Percentiles rank a stretch among this genome's conserved stretches.
Evolutionary conservation across 2,113 vertebrate genomes (phyloP).

Genomic region (Heloderma charlesbogerti): DNA sequence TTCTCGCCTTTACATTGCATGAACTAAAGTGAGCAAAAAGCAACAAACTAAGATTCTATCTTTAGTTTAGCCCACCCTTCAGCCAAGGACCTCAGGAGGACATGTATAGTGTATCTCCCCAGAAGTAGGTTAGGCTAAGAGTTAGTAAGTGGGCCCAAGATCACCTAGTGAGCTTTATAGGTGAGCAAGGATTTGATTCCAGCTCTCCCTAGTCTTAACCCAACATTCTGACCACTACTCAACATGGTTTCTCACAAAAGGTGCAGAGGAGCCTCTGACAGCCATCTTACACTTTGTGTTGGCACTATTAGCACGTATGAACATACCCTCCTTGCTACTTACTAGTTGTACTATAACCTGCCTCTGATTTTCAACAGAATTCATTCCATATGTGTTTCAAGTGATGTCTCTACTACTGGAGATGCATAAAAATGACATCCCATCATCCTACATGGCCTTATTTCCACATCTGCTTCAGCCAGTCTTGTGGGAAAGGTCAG

Average conservation of each 20-base stretch:
- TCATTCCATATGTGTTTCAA: conserved; percentile 98
- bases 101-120: background rate
- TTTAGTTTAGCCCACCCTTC: background rate
- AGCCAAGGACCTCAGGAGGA: background rate
- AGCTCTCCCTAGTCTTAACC: background rate
- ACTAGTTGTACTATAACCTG: background rate
- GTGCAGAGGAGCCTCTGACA: background rate
- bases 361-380: conserved; percentile 82
- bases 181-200: background rate
- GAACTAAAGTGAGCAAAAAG: background rate
- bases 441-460: conserved; percentile 93
- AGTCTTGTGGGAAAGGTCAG: conserved; percentile 93
- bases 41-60: background rate
- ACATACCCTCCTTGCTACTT: background rate
- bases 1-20: background rate
- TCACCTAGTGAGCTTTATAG: background rate
- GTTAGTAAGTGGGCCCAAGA: background rate
- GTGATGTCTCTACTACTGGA: conserved; percentile 99
- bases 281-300: background rate
- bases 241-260: background rate
- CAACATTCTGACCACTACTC: no score
- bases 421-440: conserved; percentile 93
- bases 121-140: background rate
- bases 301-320: background rate
- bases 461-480: conserved; percentile 98